These are phyloP conservation scores for Polydrusus tereticollis DNA, from an alignment of 2,888 invertebrate genomes.

Conservation along the genomic window DNA sequence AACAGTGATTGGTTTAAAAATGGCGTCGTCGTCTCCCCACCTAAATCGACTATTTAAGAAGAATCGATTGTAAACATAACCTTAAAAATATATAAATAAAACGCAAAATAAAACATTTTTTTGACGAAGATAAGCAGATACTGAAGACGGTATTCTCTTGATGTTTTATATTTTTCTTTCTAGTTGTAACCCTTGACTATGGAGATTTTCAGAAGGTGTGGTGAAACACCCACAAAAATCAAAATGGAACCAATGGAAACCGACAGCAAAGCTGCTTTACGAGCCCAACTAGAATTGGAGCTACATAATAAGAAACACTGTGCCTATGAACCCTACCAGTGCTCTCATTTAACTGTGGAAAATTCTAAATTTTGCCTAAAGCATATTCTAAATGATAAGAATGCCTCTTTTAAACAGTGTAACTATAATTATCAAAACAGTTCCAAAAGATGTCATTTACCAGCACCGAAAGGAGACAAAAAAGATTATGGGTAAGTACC, in stretches of 20 bases:
- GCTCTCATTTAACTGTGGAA: conserved; percentile 76
- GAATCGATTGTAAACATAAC: background rate
- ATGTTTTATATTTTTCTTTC: too few species aligned
- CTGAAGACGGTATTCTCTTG: too few species aligned
- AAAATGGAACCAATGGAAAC: conserved; percentile 22
- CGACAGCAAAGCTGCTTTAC: conserved; percentile 48
- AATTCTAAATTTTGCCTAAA: conserved; percentile 83
- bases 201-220: background rate
- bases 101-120: too few species aligned
- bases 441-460: conserved; percentile 81
- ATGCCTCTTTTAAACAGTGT: conserved; percentile 88
- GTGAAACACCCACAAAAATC: background rate
- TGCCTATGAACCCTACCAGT: conserved; percentile 76
- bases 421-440: conserved; percentile 76
- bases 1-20: conserved; percentile 13
- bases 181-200: too few species aligned
- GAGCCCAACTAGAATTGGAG: conserved; percentile 73
- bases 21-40: background rate
- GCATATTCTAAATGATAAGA: conserved; percentile 87
- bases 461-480: conserved; percentile 81
- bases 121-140: too few species aligned
- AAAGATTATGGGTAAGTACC: conserved; percentile 74
- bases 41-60: background rate
- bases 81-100: too few species aligned
- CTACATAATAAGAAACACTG: conserved; percentile 74